A percentile compares a stretch with the other conserved stretches of the same genome.
phyloP scores from a whole-genome alignment of 2,888 invertebrate genomes.

The Zygaena filipendulae region DNA sequence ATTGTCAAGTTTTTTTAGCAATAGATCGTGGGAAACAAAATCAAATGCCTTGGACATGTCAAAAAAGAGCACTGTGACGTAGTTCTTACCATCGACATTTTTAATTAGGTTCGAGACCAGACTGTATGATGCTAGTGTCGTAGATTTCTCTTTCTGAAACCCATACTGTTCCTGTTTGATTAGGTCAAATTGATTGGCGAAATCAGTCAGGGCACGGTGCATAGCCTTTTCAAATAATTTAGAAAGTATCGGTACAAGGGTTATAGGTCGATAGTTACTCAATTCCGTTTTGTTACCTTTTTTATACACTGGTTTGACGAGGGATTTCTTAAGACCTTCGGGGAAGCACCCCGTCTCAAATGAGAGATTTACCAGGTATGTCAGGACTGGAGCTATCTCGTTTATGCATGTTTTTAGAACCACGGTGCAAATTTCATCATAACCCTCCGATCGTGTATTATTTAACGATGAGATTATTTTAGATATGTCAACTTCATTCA shows the following conservation, averaged over 20 bases:
- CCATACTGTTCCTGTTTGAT: no score
- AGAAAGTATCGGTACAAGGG: conserved; percentile 1
- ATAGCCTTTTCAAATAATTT: conserved; percentile 3
- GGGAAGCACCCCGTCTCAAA: conserved; percentile 3
- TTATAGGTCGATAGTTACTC: no score
- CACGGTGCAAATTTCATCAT: conserved; percentile 7
- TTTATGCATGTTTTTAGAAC: conserved; percentile 7
- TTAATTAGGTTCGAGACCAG: no score
- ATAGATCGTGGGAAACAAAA: conserved; percentile 1
- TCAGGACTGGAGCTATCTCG: conserved; percentile 2
- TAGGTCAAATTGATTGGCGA: conserved; percentile 1
- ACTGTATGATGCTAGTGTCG: no score
- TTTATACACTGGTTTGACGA: background rate
- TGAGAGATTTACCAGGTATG: conserved; percentile 5
- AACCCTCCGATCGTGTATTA: conserved; percentile 4
- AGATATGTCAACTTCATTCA: conserved; percentile 2
- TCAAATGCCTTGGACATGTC: conserved; percentile 2
- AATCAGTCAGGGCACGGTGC: background rate
- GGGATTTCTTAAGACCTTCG: background rate
- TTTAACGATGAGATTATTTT: conserved; percentile 6
- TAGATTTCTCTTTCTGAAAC: no score
- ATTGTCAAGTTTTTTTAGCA: background rate
- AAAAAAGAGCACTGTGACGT: background rate
- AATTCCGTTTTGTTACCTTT: no score
- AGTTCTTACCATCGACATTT: no score